These are phyloP conservation scores for Leptinotarsa haldemani DNA, from an alignment of 2,888 invertebrate species.

Conservation along the genomic window DNA sequence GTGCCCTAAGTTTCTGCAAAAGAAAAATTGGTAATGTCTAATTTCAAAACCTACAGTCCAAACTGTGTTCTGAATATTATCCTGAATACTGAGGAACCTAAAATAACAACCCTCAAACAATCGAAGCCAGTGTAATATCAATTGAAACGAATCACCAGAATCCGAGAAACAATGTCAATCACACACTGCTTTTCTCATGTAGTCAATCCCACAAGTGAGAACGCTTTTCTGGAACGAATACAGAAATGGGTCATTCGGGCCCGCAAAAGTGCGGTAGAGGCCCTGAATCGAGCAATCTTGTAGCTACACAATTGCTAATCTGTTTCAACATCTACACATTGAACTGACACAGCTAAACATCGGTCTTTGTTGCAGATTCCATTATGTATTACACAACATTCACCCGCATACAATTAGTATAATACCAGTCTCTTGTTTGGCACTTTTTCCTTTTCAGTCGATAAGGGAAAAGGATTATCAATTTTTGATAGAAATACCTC, in stretches of 20 bases:
- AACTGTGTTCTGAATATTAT: no score
- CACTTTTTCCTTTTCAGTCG: constrained; percentile 19
- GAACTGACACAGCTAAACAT: constrained; percentile 41
- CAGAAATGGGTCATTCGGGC: constrained; percentile 8
- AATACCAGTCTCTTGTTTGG: constrained; percentile 22
- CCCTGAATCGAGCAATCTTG: constrained; percentile 46
- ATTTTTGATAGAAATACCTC: background rate
- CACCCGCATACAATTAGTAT: constrained; percentile 29
- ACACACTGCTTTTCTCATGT: constrained; percentile 6
- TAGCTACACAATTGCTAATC: constrained; percentile 47
- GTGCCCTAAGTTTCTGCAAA: no score
- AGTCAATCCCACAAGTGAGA: constrained; percentile 4
- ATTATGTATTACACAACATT: constrained; percentile 37
- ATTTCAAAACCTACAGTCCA: no score
- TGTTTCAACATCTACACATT: constrained; percentile 47
- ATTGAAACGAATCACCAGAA: background rate
- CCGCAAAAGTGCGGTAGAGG: constrained; percentile 27
- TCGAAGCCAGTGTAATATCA: background rate
- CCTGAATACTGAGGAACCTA: no score
- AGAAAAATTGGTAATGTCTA: no score
- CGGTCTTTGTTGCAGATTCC: constrained; percentile 38
- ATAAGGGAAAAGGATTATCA: background rate
- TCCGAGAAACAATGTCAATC: background rate
- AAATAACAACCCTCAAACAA: background rate
- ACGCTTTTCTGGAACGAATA: background rate